Percentiles rank a stretch among this genome's conserved stretches.
Conservation (phyloP, 2,888 invertebrate genomes). For the Andrena flavipes region DNA sequence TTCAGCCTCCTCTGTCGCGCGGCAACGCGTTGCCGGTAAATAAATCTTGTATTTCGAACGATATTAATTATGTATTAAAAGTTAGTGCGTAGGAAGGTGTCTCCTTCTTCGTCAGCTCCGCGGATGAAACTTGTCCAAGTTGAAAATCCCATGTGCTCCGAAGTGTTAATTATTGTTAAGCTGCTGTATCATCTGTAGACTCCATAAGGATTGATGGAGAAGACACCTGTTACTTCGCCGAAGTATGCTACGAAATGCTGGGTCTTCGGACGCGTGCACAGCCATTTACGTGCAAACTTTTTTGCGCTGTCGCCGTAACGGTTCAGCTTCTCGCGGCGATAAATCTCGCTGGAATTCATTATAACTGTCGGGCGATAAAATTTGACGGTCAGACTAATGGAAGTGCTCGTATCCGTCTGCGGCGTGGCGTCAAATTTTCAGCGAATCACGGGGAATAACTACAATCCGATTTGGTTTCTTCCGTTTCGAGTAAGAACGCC, state of each 20-base stretch:
- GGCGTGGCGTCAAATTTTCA: slow-evolving; percentile 12
- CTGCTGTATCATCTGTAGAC: background rate
- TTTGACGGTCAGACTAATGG: slow-evolving; percentile 31
- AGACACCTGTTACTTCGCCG: slow-evolving; percentile 25
- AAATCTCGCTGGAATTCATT: slow-evolving; percentile 51
- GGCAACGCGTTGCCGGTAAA: too few species aligned
- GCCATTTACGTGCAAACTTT: slow-evolving; percentile 30
- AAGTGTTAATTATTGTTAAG: background rate
- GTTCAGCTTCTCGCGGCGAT: slow-evolving; percentile 31
- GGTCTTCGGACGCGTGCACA: slow-evolving; percentile 14
- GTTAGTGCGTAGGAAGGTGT: too few species aligned
- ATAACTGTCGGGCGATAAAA: slow-evolving; percentile 45
- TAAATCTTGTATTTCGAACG: too few species aligned
- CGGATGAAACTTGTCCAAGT: background rate
- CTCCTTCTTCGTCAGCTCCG: too few species aligned
- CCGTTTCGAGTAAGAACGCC: background rate
- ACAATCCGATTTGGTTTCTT: background rate
- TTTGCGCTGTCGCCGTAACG: slow-evolving; percentile 29
- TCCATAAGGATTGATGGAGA: slow-evolving; percentile 21
- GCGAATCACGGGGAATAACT: slow-evolving; percentile 1
- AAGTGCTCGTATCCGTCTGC: background rate
- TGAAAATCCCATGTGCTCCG: background rate
- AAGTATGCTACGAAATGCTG: slow-evolving; percentile 28
- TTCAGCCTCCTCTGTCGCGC: too few species aligned
- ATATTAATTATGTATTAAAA: too few species aligned